phyloP scores from a whole-genome alignment of 2,888 invertebrate species.

The Dynastes maya region DNA sequence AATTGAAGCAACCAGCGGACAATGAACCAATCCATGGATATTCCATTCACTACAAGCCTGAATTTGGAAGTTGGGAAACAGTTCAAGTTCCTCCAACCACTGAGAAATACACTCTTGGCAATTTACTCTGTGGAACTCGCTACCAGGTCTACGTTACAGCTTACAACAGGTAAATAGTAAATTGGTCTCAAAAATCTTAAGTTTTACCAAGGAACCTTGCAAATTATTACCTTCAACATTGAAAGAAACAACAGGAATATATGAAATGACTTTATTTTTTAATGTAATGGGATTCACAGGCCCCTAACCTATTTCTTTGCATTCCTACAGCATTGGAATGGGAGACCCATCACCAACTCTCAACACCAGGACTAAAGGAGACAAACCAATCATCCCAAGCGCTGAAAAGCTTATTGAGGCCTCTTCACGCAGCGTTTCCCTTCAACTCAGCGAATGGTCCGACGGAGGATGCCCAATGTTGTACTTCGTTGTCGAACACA shows the following conservation, averaged over 20 bases:
- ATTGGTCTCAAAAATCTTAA: too few relatives aligned
- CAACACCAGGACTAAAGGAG: conserved; percentile 92
- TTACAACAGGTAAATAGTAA: conserved; percentile 82
- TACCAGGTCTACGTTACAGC: conserved; percentile 96
- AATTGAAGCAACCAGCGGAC: conserved; percentile 83
- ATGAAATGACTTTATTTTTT: too few relatives aligned
- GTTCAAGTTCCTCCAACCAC: conserved; percentile 81
- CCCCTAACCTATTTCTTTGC: too few relatives aligned
- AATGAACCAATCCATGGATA: conserved; percentile 93
- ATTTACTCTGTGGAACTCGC: conserved; percentile 91
- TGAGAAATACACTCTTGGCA: conserved; percentile 89
- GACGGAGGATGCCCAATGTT: conserved; percentile 97
- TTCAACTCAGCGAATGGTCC: conserved; percentile 94
- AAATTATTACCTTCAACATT: neutral
- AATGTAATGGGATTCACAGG: neutral
- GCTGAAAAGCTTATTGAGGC: conserved; percentile 93
- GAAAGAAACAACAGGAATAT: too few relatives aligned
- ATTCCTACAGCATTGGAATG: conserved; percentile 83
- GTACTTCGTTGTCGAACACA: conserved; percentile 95
- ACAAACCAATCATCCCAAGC: conserved; percentile 93
- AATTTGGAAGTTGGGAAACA: conserved; percentile 95
- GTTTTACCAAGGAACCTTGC: too few relatives aligned
- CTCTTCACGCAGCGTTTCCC: conserved; percentile 92
- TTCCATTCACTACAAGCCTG: conserved; percentile 93
- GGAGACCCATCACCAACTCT: conserved; percentile 92